phyloP scores from a whole-genome alignment of 2,888 invertebrate genomes.

The Andrena chrysosceles region DNA sequence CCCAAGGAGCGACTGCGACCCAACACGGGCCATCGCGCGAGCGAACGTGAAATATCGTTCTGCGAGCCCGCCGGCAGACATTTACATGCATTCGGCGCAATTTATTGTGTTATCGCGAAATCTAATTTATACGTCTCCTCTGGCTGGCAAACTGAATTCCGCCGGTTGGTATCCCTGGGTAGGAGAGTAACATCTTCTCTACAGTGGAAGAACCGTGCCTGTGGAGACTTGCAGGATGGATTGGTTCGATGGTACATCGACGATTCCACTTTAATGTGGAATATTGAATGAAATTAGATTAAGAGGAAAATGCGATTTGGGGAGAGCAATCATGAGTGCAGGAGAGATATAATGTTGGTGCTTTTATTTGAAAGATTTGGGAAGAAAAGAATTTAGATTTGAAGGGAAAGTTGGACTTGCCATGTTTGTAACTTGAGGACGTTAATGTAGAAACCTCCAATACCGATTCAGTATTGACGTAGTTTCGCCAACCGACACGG shows the following conservation, averaged over 20 bases:
- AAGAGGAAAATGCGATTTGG: neutral
- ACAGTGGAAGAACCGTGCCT: no score
- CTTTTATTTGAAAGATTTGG: neutral
- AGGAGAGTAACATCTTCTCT: neutral
- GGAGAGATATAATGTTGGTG: neutral
- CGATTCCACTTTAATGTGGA: neutral
- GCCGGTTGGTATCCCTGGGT: constrained; percentile 10
- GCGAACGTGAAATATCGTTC: constrained; percentile 69
- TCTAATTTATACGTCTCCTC: constrained; percentile 72
- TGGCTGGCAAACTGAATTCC: neutral
- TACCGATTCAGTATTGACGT: constrained; percentile 65
- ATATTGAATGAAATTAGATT: no score
- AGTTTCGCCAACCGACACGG: constrained; percentile 75
- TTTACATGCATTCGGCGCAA: constrained; percentile 76
- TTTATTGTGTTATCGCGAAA: constrained; percentile 77
- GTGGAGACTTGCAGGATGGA: neutral
- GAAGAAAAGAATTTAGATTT: neutral
- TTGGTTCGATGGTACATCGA: neutral
- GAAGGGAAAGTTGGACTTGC: neutral
- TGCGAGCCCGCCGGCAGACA: constrained; percentile 58
- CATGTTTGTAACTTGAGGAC: neutral
- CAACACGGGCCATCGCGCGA: constrained; percentile 17
- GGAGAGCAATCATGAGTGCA: neutral
- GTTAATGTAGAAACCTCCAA: constrained; percentile 61
- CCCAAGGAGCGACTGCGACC: constrained; percentile 19